Percentiles rank a stretch among this genome's conserved stretches.
These are phyloP conservation scores for Drosophila borealis DNA, from an alignment of 2,888 invertebrate species.

Conservation along the genomic window DNA sequence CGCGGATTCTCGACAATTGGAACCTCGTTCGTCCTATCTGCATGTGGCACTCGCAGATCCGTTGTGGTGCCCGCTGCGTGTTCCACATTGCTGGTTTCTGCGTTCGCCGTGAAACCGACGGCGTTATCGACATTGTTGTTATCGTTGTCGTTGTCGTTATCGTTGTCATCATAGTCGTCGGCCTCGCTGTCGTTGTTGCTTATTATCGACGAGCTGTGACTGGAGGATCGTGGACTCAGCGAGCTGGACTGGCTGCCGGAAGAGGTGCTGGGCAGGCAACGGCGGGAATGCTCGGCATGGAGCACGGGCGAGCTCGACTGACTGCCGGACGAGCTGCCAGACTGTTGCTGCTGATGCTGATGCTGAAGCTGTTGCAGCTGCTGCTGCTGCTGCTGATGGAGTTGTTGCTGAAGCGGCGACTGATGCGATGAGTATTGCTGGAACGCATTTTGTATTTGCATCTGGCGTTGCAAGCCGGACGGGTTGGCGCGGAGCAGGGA, in stretches of 20 bases:
- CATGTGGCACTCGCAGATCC: too few species aligned
- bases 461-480: not conserved
- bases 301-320: not conserved
- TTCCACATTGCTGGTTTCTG: not conserved
- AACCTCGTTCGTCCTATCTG: not conserved
- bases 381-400: not conserved
- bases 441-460: not conserved
- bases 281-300: not conserved
- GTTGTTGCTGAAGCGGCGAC: not conserved
- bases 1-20: not conserved
- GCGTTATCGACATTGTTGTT: not conserved
- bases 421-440: not conserved
- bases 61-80: not conserved
- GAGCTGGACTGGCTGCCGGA: not conserved
- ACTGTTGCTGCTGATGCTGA: not conserved
- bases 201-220: not conserved
- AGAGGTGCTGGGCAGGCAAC: not conserved
- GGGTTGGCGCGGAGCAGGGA: not conserved
- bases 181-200: conserved; percentile 1
- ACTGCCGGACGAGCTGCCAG: not conserved
- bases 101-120: not conserved
- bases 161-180: not conserved
- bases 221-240: not conserved
- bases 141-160: not conserved
- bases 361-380: not conserved